A percentile compares a stretch with the other conserved stretches of the same genome.
phyloP scores from a whole-genome alignment of 2,888 invertebrate genomes.

The Netelia melanura region DNA sequence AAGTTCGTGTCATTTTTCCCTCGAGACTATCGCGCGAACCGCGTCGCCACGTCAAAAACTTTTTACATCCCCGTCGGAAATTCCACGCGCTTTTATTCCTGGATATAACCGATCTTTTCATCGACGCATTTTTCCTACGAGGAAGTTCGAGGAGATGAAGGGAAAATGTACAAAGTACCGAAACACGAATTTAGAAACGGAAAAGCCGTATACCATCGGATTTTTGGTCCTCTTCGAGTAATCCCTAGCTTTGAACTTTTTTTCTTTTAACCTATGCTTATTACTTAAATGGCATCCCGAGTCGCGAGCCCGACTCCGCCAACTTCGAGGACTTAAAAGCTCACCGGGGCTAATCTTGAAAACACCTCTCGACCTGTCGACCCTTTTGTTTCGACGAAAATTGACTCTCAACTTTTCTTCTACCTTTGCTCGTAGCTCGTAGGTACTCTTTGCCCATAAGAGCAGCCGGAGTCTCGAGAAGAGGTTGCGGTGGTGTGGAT shows the following conservation, averaged over 20 bases:
- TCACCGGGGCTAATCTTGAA: constrained; percentile 36
- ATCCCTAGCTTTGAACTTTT: constrained; percentile 18
- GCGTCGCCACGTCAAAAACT: constrained; percentile 33
- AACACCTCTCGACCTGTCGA: constrained; percentile 29
- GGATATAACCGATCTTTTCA: constrained; percentile 42
- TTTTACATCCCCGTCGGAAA: constrained; percentile 15
- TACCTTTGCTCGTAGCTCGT: neutral
- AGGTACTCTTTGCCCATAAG: neutral
- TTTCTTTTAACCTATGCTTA: neutral
- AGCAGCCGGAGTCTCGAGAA: neutral
- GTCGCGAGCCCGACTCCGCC: constrained; percentile 17
- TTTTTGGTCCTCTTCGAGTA: constrained; percentile 12
- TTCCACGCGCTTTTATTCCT: constrained; percentile 6
- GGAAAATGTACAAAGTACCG: constrained; percentile 13
- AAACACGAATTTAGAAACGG: too few species aligned
- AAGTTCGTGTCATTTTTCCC: constrained; percentile 15
- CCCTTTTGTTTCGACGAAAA: constrained; percentile 25
- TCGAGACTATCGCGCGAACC: neutral
- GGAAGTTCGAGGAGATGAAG: constrained; percentile 1
- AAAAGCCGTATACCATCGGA: too few species aligned
- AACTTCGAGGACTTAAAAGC: constrained; percentile 49
- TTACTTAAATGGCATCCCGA: constrained; percentile 7
- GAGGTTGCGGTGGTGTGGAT: neutral
- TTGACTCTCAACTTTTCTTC: constrained; percentile 44
- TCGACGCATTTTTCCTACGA: constrained; percentile 26